phyloP scores from a whole-genome alignment of 2,113 vertebrate species.

The Dunckerocampus dactyliophorus region DNA sequence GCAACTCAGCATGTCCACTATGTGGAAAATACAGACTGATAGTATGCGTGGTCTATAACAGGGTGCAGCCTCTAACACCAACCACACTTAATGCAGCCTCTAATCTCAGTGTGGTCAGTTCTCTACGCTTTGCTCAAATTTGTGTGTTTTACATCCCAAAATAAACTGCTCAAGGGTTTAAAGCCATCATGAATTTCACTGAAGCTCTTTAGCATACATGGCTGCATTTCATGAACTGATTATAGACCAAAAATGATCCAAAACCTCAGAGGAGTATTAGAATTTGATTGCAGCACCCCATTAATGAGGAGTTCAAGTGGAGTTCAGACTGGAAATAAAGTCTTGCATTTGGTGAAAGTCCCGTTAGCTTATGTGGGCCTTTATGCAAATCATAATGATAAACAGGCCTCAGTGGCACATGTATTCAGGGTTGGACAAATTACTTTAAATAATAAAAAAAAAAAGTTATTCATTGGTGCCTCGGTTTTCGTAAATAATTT shows the following conservation, averaged over 20 bases:
- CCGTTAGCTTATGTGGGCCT: slow-evolving; percentile 18
- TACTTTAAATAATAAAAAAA: no score
- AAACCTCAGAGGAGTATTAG: slow-evolving; percentile 34
- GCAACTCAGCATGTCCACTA: not conserved
- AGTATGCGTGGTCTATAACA: not conserved
- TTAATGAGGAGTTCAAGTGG: slow-evolving; percentile 31
- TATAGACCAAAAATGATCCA: slow-evolving; percentile 25
- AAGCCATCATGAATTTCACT: slow-evolving; percentile 16
- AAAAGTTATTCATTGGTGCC: no score
- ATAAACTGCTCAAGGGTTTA: slow-evolving; percentile 25
- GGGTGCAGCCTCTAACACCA: slow-evolving; percentile 3
- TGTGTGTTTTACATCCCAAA: slow-evolving; percentile 14
- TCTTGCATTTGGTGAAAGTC: slow-evolving; percentile 21
- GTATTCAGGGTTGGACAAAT: no score
- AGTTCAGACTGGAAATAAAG: slow-evolving; percentile 22
- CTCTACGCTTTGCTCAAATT: slow-evolving; percentile 15
- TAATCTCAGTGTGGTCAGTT: slow-evolving; percentile 3
- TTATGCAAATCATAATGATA: not conserved
- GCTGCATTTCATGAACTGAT: slow-evolving; percentile 26
- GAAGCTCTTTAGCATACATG: slow-evolving; percentile 23
- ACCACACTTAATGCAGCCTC: not conserved
- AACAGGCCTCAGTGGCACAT: no score
- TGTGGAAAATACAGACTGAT: slow-evolving; percentile 23
- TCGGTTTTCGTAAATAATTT: no score
- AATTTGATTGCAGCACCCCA: slow-evolving; percentile 26